Evolutionary conservation across 2,113 vertebrate genomes (phyloP), one percentile per base, ranked within the genome.

Genomic region (Ciconia boyciana): DNA sequence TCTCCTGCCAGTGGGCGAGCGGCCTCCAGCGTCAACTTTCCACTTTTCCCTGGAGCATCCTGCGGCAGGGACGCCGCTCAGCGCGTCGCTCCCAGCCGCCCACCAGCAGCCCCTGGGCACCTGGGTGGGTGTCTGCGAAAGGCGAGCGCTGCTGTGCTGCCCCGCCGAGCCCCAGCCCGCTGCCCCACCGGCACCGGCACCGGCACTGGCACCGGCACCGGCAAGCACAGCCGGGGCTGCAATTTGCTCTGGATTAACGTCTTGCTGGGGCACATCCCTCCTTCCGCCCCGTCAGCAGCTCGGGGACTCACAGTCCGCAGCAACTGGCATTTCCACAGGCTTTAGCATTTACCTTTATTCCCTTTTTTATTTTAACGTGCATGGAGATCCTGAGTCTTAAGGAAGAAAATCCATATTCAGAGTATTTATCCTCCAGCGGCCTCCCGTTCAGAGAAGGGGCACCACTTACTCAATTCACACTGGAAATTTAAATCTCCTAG

Each of bases 241-340:
- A 22, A 34, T 77, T 95, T 95, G 32, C 29, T 94, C 78, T 61
- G 90, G 80, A 96, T 93, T 94, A 94, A 51, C 64, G 28, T 60
- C 19, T 41, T n/a, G 74, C 82, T 31, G 49, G 60, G 43, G 51
- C 20, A 5, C 64, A 34, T 79, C 39, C 57, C 48, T 61, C 55
- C 58, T 72, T 46, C 79, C 54, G 25, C n/a, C 43, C 43, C 13
- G 1, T 19, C 46, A 16, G 22, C 71, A 29, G 61, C 79, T 68
- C 6, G 3, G 60, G 77, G 66, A 44, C 29, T 41, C 51, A 11
- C 20, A 28, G 44, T 39, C 66, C 14, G 3, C 60, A 58, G 43
- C 52, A 41, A 18, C 7, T 79, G 46, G 54, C 34, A n/a, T 89
- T 85, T 61, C 49, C 54, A 41, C 71, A 64, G 46, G 28, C 54